Conservation (phyloP, 53 echinoderm and acorn worm genomes). For the Henricia sp. region DNA sequence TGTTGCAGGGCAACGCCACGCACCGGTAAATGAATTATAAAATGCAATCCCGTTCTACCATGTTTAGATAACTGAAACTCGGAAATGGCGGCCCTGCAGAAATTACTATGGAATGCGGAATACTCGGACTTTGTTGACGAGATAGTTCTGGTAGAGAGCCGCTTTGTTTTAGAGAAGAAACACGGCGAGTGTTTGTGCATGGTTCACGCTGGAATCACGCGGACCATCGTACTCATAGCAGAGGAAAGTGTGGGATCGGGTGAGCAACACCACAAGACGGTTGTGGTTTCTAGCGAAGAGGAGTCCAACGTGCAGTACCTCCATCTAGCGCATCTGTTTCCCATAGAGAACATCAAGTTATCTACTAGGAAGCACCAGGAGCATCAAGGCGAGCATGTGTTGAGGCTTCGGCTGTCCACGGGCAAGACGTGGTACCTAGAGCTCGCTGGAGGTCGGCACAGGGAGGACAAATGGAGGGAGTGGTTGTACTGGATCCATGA, state of each 20-base stretch:
- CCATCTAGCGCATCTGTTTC: constrained; percentile 73
- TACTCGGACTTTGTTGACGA: constrained; percentile 70
- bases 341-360: constrained; percentile 72
- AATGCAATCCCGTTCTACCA: too few species aligned
- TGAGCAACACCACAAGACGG: background rate
- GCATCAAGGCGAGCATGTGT: constrained; percentile 68
- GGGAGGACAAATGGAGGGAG: constrained; percentile 74
- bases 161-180: constrained; percentile 73
- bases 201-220: constrained; percentile 84
- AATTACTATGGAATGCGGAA: constrained; percentile 77
- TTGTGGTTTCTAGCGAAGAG: constrained; percentile 10
- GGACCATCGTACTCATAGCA: constrained; percentile 65
- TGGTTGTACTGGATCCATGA: constrained; percentile 79
- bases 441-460: constrained; percentile 61
- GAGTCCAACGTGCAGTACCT: constrained; percentile 75
- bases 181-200: constrained; percentile 56
- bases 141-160: constrained; percentile 77
- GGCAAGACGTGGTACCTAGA: constrained; percentile 79
- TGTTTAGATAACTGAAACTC: too few species aligned
- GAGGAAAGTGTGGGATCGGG: constrained; percentile 61
- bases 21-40: too few species aligned
- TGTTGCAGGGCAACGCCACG: too few species aligned
- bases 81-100: constrained; percentile 69
- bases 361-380: constrained; percentile 75
- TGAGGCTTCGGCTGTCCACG: constrained; percentile 74